Conservation (phyloP, 1,140 invertebrate species). For the Ostrea edulis region DNA sequence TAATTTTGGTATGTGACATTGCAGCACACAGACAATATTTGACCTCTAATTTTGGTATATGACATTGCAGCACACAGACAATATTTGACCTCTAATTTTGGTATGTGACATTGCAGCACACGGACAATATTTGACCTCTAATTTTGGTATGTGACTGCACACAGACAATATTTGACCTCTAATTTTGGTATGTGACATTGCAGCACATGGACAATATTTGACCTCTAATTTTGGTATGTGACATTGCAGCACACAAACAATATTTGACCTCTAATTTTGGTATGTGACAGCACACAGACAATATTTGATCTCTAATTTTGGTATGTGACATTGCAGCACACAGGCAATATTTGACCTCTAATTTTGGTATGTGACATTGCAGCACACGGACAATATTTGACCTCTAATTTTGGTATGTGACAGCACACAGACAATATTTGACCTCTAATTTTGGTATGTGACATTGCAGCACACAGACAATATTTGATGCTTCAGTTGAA, state of each 20-base stretch:
- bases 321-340: conserved; percentile 52
- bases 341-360: conserved; percentile 61
- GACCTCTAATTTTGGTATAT: background rate
- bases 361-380: too few species aligned
- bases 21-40: background rate
- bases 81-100: too few species aligned
- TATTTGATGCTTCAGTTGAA: conserved; percentile 60
- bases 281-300: background rate
- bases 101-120: too few species aligned
- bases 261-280: too few species aligned
- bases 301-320: background rate
- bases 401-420: too few species aligned
- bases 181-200: background rate
- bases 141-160: too few species aligned
- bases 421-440: background rate
- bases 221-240: too few species aligned
- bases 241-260: too few species aligned
- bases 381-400: too few species aligned
- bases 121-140: too few species aligned
- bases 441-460: background rate
- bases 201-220: conserved; percentile 61
- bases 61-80: conserved; percentile 55
- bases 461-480: conserved; percentile 57
- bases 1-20: too few species aligned
- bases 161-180: background rate